Evolutionary conservation across 2,113 vertebrate genomes (phyloP).

Genomic region (Colistium nudipinnis): DNA sequence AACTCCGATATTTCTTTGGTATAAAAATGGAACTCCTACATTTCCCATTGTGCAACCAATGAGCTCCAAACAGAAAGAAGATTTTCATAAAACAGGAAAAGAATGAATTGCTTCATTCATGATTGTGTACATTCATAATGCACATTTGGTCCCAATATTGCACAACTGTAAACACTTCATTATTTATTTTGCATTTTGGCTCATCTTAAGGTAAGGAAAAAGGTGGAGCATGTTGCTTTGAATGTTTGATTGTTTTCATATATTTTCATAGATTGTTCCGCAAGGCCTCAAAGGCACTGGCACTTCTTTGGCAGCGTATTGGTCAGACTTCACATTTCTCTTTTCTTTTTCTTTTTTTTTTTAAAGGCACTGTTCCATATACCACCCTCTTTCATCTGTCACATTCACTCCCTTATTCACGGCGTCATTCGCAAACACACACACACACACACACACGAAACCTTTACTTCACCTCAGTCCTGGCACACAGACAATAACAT

Average conservation of each 20-base stretch:
- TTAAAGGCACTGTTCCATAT: constrained; percentile 29
- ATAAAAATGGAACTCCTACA: constrained; percentile 17
- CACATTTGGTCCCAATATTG: constrained; percentile 82
- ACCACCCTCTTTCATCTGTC: not conserved
- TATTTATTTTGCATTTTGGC: constrained; percentile 70
- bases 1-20: constrained; percentile 6
- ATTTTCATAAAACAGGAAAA: constrained; percentile 28
- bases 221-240: constrained; percentile 58
- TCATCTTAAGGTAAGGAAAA: constrained; percentile 51
- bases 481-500: constrained; percentile 21
- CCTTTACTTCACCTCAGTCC: not conserved
- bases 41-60: constrained; percentile 24
- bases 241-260: constrained; percentile 24
- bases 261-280: constrained; percentile 44
- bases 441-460: constrained; percentile 2
- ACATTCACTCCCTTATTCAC: constrained; percentile 5
- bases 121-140: constrained; percentile 68
- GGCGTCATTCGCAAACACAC: not conserved
- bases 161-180: constrained; percentile 85
- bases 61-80: not conserved
- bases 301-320: constrained; percentile 56
- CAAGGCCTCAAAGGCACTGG: constrained; percentile 39
- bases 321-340: constrained; percentile 72
- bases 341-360: constrained; percentile 1
- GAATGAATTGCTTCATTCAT: constrained; percentile 30